Evolutionary conservation across 2,888 invertebrate genomes (phyloP).

Genomic region (Epicampocera succincta): DNA sequence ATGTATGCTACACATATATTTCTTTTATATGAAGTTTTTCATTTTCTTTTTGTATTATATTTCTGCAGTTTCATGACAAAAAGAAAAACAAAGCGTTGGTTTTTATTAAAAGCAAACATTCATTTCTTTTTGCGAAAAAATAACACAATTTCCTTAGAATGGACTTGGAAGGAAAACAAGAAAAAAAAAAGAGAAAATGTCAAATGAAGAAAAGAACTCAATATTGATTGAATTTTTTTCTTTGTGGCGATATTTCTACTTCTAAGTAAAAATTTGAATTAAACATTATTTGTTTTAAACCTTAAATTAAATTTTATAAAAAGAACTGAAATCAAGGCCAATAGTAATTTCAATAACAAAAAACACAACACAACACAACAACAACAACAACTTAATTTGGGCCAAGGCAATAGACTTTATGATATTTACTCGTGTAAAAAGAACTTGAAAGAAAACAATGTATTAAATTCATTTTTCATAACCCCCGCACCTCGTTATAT

Average conservation of each 20-base stretch:
- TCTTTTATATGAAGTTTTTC: neutral
- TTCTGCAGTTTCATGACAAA: neutral
- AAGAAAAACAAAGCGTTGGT: slow-evolving; percentile 9
- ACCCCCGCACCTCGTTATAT: too few relatives aligned
- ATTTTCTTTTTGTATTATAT: neutral
- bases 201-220: slow-evolving; percentile 2
- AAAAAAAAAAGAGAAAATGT: neutral
- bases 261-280: neutral
- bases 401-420: slow-evolving; percentile 23
- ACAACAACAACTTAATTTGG: too few relatives aligned
- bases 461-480: too few relatives aligned
- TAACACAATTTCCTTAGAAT: slow-evolving; percentile 12
- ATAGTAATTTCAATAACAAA: neutral
- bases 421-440: neutral
- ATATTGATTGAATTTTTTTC: neutral
- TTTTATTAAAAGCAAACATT: slow-evolving; percentile 24
- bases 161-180: slow-evolving; percentile 15
- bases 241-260: neutral
- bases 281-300: neutral
- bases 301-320: neutral
- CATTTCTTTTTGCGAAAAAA: neutral
- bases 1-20: slow-evolving; percentile 13
- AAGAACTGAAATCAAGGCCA: neutral
- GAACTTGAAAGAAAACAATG: too few relatives aligned
- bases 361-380: neutral